Evolutionary conservation across 2,113 vertebrate genomes (phyloP).

Genomic region (Muntiacus reevesi): DNA sequence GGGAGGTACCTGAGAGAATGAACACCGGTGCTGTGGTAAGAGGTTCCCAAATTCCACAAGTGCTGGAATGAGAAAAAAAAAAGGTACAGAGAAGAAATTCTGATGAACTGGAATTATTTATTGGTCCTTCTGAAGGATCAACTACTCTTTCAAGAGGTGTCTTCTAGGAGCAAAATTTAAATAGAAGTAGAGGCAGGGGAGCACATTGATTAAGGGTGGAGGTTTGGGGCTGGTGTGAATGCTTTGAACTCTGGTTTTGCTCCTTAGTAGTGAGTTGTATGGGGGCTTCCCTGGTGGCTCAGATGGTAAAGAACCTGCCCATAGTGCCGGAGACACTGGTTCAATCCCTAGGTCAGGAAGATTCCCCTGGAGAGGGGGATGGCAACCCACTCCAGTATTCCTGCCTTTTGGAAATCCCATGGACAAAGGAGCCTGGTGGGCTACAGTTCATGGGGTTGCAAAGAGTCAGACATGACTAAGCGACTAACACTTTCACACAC

Average conservation of each 20-base stretch:
- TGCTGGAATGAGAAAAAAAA: neutral
- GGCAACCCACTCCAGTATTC: neutral
- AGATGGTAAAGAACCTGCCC: neutral
- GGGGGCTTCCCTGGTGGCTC: neutral
- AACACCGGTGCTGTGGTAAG: accelerated
- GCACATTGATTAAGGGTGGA: neutral
- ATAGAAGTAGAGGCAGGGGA: neutral
- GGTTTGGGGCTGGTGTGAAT: neutral
- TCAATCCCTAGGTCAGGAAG: neutral
- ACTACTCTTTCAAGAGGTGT: neutral
- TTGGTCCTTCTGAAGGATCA: neutral
- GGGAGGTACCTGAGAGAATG: neutral
- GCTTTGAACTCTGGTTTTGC: neutral
- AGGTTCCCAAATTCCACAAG: neutral
- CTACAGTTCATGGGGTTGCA: neutral
- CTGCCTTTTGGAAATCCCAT: neutral
- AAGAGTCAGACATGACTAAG: neutral
- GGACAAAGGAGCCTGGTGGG: neutral
- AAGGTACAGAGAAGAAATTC: neutral
- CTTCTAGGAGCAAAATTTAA: neutral
- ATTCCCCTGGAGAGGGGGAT: neutral
- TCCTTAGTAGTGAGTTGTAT: neutral
- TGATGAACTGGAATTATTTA: neutral
- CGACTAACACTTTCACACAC: neutral
- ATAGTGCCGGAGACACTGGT: neutral